phyloP scores from a whole-genome alignment of 2,113 vertebrate species.

The Pelodiscus sinensis region DNA sequence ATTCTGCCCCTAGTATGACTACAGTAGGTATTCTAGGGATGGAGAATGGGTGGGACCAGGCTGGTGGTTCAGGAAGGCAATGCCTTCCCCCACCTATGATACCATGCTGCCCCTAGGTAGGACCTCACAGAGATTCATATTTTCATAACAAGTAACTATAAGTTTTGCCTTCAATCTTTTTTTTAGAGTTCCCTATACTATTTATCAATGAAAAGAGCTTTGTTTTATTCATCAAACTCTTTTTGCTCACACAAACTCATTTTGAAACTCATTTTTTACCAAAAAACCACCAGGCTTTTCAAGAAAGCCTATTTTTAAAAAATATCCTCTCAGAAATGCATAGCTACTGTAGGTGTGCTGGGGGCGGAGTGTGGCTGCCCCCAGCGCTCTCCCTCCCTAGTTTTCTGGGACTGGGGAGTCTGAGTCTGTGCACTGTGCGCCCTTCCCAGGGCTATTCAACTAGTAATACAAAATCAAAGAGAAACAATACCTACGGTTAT shows the following conservation, averaged over 20 bases:
- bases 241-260: neutral
- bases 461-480: neutral
- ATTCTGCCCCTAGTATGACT: no score
- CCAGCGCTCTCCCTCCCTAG: no score
- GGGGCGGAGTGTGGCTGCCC: no score
- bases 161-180: neutral
- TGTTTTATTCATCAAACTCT: neutral
- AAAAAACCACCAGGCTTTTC: neutral
- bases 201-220: neutral
- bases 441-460: neutral
- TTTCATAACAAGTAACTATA: neutral
- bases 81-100: no score
- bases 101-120: neutral
- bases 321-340: neutral
- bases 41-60: no score
- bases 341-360: neutral
- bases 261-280: constrained; percentile 1
- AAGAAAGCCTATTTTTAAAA: neutral
- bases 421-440: no score
- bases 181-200: neutral
- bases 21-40: no score
- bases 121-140: neutral
- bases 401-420: no score
- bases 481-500: neutral
- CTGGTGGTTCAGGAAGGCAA: no score